A percentile compares a stretch with the other conserved stretches of the same genome.
These are phyloP conservation scores for Propithecus deckenii DNA, from an alignment of 2,797 vertebrate species.

Conservation along the genomic window DNA sequence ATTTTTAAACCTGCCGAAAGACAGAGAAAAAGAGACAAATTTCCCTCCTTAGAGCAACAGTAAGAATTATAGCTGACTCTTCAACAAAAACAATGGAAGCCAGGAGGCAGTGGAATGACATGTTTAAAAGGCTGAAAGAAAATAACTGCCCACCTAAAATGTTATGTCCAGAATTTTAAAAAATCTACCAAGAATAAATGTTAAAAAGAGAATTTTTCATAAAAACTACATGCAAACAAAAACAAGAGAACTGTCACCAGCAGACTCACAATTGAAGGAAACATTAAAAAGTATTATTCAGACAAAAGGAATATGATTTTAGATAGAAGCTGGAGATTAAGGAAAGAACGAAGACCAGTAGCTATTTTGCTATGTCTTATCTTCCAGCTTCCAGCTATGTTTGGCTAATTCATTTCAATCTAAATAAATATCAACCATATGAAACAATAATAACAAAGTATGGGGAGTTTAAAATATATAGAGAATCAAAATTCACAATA, in stretches of 20 bases:
- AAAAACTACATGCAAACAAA: not conserved
- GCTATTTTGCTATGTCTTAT: too few relatives aligned
- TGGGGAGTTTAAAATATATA: not conserved
- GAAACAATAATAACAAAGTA: not conserved
- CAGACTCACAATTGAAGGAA: not conserved
- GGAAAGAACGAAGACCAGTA: not conserved
- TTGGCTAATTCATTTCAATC: not conserved
- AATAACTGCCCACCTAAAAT: not conserved
- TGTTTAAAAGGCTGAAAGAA: not conserved
- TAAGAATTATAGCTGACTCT: not conserved
- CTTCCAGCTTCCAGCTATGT: too few relatives aligned
- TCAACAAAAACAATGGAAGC: not conserved
- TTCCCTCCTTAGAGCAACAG: not conserved
- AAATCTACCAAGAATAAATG: not conserved
- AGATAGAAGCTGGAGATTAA: not conserved
- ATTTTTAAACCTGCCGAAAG: not conserved
- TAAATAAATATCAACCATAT: not conserved
- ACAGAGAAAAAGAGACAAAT: not conserved
- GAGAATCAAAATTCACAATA: not conserved
- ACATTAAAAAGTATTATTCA: not conserved
- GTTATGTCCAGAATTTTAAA: not conserved
- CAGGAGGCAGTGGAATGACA: not conserved
- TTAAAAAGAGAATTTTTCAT: not conserved
- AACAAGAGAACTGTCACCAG: not conserved
- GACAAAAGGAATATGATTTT: not conserved